phyloP scores from a whole-genome alignment of 2,113 vertebrate genomes.

The Psammodynastes pulverulentus region DNA sequence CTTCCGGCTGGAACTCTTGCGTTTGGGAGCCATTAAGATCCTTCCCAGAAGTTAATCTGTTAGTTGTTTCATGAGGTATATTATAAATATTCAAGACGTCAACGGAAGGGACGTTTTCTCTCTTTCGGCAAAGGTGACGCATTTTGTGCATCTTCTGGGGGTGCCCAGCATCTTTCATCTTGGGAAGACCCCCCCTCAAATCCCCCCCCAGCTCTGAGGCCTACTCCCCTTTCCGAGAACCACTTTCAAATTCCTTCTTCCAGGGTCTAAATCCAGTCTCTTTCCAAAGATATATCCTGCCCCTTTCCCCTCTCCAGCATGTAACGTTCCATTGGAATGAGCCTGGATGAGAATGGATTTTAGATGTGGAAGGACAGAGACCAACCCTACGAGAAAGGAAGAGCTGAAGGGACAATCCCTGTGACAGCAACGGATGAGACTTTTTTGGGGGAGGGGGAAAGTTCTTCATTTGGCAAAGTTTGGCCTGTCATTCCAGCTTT shows the following conservation, averaged over 20 bases:
- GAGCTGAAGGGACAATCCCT: too few species aligned
- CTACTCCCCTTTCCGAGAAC: background rate
- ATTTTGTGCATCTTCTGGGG: background rate
- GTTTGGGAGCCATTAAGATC: background rate
- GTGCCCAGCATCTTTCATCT: too few species aligned
- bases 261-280: slow-evolving; percentile 27
- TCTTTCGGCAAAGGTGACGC: background rate
- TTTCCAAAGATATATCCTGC: background rate
- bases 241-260: background rate
- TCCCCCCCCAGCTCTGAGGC: background rate
- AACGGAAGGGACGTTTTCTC: background rate
- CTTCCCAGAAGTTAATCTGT: slow-evolving; percentile 2
- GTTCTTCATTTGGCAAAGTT: background rate
- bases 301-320: background rate
- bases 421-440: too few species aligned
- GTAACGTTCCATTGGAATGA: background rate
- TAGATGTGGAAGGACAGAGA: background rate
- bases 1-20: background rate
- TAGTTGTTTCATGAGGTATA: slow-evolving; percentile 56
- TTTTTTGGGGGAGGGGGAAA: background rate
- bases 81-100: slow-evolving; percentile 28
- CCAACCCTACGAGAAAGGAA: background rate
- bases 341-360: background rate
- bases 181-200: background rate
- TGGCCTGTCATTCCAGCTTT: background rate